Evolutionary conservation across 2,888 invertebrate genomes (phyloP), one percentile per base, ranked within the genome.

Genomic region (Sclerodermus sp.): DNA sequence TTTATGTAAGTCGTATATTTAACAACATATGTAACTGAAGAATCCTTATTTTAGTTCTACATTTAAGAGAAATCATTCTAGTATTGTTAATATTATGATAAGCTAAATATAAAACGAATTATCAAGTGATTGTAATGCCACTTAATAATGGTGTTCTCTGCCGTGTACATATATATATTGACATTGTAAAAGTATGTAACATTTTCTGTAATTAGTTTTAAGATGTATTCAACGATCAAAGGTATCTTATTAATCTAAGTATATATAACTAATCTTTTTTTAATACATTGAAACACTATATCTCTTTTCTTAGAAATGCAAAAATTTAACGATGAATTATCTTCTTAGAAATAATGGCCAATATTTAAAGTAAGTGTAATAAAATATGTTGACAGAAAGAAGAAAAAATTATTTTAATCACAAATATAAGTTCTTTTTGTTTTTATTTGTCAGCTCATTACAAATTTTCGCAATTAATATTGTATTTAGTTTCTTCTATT

Each of bases 181-280:
- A 49, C 53, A 54, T 56, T 50, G 49, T 56, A 64, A 57, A 58
- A 49, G 42, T 51, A 52, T 56, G 57, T 56, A 55, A 62, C 63
- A 57, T 66, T 68, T 70, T 70, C 55, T 63, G 66, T 66, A 58
- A 64, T 52, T 63, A 62, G 54, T 49, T 45, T 47, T 67, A 66
- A 62, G 53, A 31, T 54, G 51, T 60, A 64, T 64, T 64, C 65
- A 70, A 70, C 67, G 66, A 70, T 66, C 51, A 66, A 63, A 61
- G 52, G 53, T 50, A 60, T 61, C 44, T 44, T 36, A 53, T 43
- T 53, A 48, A 40, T 18, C 31, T 55, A 63, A 45, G 32, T 32
- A 42, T 46, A 59, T 49, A 18, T 39, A 53, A 58, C 37, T 51
- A 54, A 50, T 6, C 10, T 48, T 46, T 56, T 64, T 56, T 57